These are phyloP conservation scores for Alsophila aescularia DNA, from an alignment of 2,888 invertebrate genomes.

Conservation along the genomic window DNA sequence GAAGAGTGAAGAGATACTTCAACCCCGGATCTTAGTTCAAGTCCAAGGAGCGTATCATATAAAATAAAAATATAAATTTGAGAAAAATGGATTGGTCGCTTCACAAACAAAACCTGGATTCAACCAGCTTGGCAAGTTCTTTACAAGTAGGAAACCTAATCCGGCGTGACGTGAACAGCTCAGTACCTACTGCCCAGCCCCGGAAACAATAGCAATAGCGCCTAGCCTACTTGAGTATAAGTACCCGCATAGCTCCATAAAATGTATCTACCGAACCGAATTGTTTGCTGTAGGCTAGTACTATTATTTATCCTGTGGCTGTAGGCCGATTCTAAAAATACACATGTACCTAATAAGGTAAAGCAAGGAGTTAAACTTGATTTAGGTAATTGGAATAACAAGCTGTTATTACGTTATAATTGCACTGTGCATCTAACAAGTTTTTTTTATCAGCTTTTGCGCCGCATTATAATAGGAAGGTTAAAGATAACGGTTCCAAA, in stretches of 20 bases:
- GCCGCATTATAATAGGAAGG: neutral
- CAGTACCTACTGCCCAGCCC: constrained; percentile 1
- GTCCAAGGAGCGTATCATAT: too few species aligned
- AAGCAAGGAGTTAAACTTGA: constrained; percentile 1
- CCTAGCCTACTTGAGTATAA: neutral
- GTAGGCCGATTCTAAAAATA: constrained; percentile 7
- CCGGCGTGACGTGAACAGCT: neutral
- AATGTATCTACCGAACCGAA: too few species aligned
- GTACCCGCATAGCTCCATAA: neutral
- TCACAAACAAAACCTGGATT: too few species aligned
- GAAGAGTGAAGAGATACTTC: too few species aligned
- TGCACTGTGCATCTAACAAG: neutral
- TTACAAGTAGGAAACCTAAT: neutral
- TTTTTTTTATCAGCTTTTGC: neutral
- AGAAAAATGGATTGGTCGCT: too few species aligned
- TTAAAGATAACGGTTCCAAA: neutral
- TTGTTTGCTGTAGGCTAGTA: too few species aligned
- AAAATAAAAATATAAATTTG: too few species aligned
- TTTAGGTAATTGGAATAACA: constrained; percentile 20
- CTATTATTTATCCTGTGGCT: too few species aligned
- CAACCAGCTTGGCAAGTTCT: too few species aligned
- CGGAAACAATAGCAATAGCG: constrained; percentile 2
- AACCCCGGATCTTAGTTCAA: too few species aligned
- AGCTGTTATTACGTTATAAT: constrained; percentile 4
- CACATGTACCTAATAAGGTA: too few species aligned